These are phyloP conservation scores for Melieria picta DNA, from an alignment of 2,888 invertebrate genomes.

Conservation along the genomic window DNA sequence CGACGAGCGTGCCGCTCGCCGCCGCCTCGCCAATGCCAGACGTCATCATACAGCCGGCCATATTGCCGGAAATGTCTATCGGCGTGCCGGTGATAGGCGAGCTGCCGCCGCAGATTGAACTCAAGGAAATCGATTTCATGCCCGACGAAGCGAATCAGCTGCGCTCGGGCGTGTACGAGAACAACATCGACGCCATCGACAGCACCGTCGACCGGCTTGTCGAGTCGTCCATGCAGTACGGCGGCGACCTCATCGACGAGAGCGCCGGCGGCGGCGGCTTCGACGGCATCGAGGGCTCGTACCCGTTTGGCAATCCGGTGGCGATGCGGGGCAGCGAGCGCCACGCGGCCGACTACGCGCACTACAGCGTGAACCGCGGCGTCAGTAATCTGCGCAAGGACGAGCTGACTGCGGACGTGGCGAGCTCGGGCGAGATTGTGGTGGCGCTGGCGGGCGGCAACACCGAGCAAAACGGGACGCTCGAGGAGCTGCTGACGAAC, in stretches of 20 bases:
- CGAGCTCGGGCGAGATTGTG: conserved; percentile 45
- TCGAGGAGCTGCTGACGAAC: conserved; percentile 40
- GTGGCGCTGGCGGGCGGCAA: conserved; percentile 40
- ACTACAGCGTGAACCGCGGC: conserved; percentile 51
- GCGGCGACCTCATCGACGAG: conserved; percentile 64
- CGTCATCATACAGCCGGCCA: conserved; percentile 64
- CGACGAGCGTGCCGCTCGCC: conserved; percentile 39
- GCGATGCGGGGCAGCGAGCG: conserved; percentile 40
- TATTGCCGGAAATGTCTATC: conserved; percentile 64
- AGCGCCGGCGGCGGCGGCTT: conserved; percentile 57
- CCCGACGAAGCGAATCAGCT: conserved; percentile 53
- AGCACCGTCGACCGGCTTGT: conserved; percentile 48
- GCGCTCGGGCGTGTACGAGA: conserved; percentile 44
- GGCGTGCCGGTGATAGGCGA: conserved; percentile 66
- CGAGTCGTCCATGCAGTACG: conserved; percentile 64
- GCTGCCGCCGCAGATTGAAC: conserved; percentile 65
- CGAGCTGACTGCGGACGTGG: conserved; percentile 57
- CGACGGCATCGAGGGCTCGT: conserved; percentile 62
- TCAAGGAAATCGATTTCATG: conserved; percentile 65
- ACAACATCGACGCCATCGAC: conserved; percentile 43
- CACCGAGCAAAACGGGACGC: conserved; percentile 44
- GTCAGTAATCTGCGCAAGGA: conserved; percentile 62
- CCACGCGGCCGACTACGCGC: conserved; percentile 49
- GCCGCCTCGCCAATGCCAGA: conserved; percentile 50
- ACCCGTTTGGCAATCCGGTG: conserved; percentile 61